Conservation (phyloP, 2,113 vertebrate genomes). For the Prietella phreatophila region DNA sequence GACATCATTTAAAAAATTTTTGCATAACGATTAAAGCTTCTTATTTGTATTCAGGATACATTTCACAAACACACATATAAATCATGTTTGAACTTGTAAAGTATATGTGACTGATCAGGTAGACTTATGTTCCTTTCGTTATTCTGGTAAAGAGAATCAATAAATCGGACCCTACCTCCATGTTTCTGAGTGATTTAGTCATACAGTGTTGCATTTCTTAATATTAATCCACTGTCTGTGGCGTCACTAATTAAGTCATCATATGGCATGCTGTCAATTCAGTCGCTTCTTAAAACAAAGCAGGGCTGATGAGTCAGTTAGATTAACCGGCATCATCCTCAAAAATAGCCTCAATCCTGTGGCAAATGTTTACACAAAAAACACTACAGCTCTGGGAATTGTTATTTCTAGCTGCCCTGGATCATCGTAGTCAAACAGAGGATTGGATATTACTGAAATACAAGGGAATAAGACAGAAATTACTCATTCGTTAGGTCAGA, state of each 20-base stretch:
- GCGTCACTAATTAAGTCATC: conserved; percentile 21
- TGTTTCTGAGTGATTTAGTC: neutral
- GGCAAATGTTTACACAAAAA: conserved; percentile 23
- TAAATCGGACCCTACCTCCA: neutral
- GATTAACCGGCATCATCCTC: neutral
- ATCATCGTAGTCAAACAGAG: conserved; percentile 11
- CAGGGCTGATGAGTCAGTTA: conserved; percentile 18
- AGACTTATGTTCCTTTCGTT: neutral
- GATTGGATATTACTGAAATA: neutral
- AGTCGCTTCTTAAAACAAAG: conserved; percentile 31
- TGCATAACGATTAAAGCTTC: neutral
- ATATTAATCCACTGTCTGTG: neutral
- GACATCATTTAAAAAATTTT: neutral
- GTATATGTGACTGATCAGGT: neutral
- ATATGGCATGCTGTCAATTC: conserved; percentile 21
- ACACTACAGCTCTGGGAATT: conserved; percentile 33
- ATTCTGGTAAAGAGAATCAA: neutral
- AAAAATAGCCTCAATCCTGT: conserved; percentile 26
- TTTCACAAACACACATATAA: neutral
- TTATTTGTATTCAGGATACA: neutral
- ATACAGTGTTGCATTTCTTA: neutral
- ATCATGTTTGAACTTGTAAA: neutral
- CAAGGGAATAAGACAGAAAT: neutral
- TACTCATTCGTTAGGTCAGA: conserved; percentile 21
- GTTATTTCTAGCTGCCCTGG: conserved; percentile 20